phyloP scores from a whole-genome alignment of 2,113 vertebrate species.

The Corythoichthys intestinalis region DNA sequence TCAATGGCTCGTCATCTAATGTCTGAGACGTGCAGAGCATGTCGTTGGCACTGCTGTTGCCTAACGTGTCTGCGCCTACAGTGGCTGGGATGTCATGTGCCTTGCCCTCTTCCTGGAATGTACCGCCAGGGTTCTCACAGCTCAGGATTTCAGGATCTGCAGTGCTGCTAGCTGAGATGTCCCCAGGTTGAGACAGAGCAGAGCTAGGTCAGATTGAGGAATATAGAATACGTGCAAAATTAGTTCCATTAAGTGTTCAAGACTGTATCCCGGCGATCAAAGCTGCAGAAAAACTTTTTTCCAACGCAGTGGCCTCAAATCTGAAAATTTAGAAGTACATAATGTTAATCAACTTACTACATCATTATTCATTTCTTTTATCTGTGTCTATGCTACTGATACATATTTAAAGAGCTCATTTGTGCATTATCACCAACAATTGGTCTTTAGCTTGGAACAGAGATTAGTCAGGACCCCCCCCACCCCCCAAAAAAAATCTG shows the following conservation, averaged over 20 bases:
- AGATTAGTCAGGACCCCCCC: too few relatives aligned
- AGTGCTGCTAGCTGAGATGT: slow-evolving; percentile 58
- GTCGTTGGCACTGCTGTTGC: slow-evolving; percentile 64
- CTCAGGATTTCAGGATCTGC: slow-evolving; percentile 31
- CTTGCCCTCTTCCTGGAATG: slow-evolving; percentile 21
- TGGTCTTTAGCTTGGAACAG: too few relatives aligned
- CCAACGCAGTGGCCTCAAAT: too few relatives aligned
- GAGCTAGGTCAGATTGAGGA: slow-evolving; percentile 63
- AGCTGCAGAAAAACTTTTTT: too few relatives aligned
- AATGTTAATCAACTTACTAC: too few relatives aligned
- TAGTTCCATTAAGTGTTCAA: not conserved
- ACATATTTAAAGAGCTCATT: too few relatives aligned
- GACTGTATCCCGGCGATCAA: not conserved
- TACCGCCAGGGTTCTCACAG: slow-evolving; percentile 27
- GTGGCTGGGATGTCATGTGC: not conserved
- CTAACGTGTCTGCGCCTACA: slow-evolving; percentile 15
- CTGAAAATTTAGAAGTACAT: too few relatives aligned
- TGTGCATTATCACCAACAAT: too few relatives aligned
- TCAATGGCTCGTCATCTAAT: slow-evolving; percentile 72
- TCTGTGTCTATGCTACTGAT: too few relatives aligned
- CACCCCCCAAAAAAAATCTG: too few relatives aligned
- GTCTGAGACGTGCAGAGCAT: slow-evolving; percentile 76
- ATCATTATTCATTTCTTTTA: too few relatives aligned
- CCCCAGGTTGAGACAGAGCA: slow-evolving; percentile 84
- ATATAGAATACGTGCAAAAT: not conserved